phyloP scores from a whole-genome alignment of 2,888 invertebrate species.

The Tipula confusa region DNA sequence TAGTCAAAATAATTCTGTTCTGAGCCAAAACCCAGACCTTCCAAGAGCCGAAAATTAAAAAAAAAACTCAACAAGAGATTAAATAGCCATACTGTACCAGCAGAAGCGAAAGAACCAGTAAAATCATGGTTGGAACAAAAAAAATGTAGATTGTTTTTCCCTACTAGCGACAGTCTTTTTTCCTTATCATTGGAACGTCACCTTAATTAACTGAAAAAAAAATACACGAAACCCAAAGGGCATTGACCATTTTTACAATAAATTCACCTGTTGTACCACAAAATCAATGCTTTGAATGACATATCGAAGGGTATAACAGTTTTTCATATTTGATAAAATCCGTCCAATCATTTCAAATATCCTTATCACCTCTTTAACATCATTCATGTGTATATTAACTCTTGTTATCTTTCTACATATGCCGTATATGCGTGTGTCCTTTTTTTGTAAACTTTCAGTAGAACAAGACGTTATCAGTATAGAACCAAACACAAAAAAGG shows the following conservation, averaged over 20 bases:
- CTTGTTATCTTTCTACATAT: neutral
- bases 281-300: neutral
- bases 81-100: no score
- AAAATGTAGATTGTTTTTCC: no score
- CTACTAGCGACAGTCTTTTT: no score
- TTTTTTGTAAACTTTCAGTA: neutral
- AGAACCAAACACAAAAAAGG: neutral
- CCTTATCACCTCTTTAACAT: neutral
- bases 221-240: neutral
- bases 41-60: no score
- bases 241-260: neutral
- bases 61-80: no score
- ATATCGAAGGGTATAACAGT: neutral
- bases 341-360: neutral
- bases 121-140: no score
- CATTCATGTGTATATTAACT: slow-evolving; percentile 12
- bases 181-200: no score
- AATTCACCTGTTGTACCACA: neutral
- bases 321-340: neutral
- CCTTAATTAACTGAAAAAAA: no score
- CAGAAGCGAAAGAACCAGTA: no score
- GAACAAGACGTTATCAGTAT: neutral
- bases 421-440: neutral
- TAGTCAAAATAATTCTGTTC: no score
- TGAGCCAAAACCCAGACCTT: no score